Percentiles rank a stretch among this genome's conserved stretches.
These are phyloP conservation scores for Percopsis transmontana DNA, from an alignment of 2,113 vertebrate genomes.

Conservation along the genomic window DNA sequence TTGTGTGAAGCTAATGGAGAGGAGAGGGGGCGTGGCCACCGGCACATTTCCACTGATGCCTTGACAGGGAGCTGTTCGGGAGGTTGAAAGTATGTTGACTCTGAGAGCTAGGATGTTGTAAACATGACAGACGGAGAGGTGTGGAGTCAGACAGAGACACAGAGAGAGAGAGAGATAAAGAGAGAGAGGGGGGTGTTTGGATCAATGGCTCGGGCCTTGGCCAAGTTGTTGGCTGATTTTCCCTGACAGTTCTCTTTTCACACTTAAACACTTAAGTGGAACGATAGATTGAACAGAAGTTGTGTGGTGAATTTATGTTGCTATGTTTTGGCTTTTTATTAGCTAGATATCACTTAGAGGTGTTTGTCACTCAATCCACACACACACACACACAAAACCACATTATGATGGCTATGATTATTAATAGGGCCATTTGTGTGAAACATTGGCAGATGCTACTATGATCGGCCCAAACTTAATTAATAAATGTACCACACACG, in stretches of 20 bases:
- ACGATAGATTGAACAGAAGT: background rate
- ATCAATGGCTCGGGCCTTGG: slow-evolving; percentile 45
- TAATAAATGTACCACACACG: slow-evolving; percentile 32
- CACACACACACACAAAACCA: slow-evolving; percentile 3
- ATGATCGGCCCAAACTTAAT: slow-evolving; percentile 18
- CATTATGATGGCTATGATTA: slow-evolving; percentile 31
- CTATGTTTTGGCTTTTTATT: slow-evolving; percentile 17
- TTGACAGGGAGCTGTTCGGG: slow-evolving; percentile 36
- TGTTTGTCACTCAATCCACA: slow-evolving; percentile 30
- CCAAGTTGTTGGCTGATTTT: slow-evolving; percentile 44
- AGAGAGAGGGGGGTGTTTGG: background rate
- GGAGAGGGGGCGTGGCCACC: slow-evolving; percentile 37
- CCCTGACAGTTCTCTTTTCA: slow-evolving; percentile 52
- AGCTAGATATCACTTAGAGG: slow-evolving; percentile 27
- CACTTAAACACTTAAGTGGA: slow-evolving; percentile 40
- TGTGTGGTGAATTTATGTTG: slow-evolving; percentile 15
- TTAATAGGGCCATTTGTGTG: slow-evolving; percentile 33
- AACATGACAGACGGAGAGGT: slow-evolving; percentile 51
- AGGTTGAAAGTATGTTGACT: slow-evolving; percentile 24
- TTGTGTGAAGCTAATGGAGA: slow-evolving; percentile 61
- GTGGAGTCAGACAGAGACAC: slow-evolving; percentile 30
- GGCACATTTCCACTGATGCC: slow-evolving; percentile 36
- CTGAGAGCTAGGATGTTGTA: slow-evolving; percentile 31
- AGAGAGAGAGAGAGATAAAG: too few relatives aligned
- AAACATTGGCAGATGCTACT: slow-evolving; percentile 40